Evolutionary conservation across 2,888 invertebrate species (phyloP).

Genomic region (Abrostola triplasia): DNA sequence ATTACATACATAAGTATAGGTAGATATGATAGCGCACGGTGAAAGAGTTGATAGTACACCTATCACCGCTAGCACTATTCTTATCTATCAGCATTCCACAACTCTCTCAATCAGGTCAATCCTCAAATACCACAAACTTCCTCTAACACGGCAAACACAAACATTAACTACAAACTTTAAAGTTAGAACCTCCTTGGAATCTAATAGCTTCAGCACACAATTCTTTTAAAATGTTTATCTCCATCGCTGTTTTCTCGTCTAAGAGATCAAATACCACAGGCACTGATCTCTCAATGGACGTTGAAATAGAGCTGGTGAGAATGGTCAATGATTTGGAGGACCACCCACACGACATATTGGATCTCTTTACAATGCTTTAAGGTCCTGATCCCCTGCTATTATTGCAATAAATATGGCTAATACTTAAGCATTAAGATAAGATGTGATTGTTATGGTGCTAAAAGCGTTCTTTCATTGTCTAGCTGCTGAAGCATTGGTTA

Average conservation of each 20-base stretch:
- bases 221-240: constrained; percentile 1
- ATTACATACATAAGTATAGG: too few species aligned
- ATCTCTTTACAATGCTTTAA: constrained; percentile 11
- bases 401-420: constrained; percentile 10
- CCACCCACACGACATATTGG: constrained; percentile 27
- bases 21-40: too few species aligned
- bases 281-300: constrained; percentile 6
- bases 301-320: constrained; percentile 10
- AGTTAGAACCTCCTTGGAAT: constrained; percentile 24
- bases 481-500: constrained; percentile 10
- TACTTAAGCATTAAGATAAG: constrained; percentile 24
- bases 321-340: constrained; percentile 28
- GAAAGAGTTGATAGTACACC: neutral
- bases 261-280: neutral
- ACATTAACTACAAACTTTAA: constrained; percentile 29
- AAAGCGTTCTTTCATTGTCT: constrained; percentile 18
- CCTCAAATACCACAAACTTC: constrained; percentile 22
- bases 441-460: constrained; percentile 9
- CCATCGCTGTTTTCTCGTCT: neutral
- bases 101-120: constrained; percentile 30
- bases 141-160: constrained; percentile 28
- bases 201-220: constrained; percentile 19
- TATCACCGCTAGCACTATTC: neutral
- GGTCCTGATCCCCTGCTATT: constrained; percentile 7
- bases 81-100: constrained; percentile 10